Conservation (phyloP, 2,113 vertebrate genomes). For the Pelobates fuscus region DNA sequence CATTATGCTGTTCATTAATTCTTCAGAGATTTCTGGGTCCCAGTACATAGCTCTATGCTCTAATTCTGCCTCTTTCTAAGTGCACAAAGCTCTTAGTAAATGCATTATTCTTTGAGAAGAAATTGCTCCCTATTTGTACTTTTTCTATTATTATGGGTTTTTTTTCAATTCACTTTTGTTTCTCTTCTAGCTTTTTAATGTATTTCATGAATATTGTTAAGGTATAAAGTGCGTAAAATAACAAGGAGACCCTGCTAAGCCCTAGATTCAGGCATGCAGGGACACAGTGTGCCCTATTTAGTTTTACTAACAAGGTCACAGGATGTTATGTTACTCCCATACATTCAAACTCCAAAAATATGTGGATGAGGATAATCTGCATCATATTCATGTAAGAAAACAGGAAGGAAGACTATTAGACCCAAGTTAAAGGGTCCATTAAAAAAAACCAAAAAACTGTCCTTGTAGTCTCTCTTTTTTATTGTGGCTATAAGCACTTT, state of each 20-base stretch:
- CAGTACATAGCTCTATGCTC: neutral
- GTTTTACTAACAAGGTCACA: slow-evolving; percentile 20
- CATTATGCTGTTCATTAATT: slow-evolving; percentile 4
- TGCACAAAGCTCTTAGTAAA: neutral
- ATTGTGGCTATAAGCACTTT: too few species aligned
- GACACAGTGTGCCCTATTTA: neutral
- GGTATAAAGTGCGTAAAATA: slow-evolving; percentile 3
- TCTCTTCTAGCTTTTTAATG: neutral
- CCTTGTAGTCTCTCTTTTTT: too few species aligned
- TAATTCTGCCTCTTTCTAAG: neutral
- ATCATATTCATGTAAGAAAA: too few species aligned
- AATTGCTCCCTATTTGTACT: slow-evolving; percentile 13
- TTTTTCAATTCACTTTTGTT: slow-evolving; percentile 1
- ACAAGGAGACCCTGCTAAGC: neutral
- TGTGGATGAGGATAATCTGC: too few species aligned
- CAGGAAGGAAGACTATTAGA: too few species aligned
- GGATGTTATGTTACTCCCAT: slow-evolving; percentile 4
- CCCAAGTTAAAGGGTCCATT: too few species aligned
- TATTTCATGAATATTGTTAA: slow-evolving; percentile 28
- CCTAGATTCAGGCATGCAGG: neutral
- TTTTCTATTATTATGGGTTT: neutral
- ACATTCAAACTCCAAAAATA: slow-evolving; percentile 3
- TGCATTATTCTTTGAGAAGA: neutral
- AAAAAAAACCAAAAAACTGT: too few species aligned
- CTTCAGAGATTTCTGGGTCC: neutral